Evolutionary conservation across 2,113 vertebrate genomes (phyloP).

Genomic region (Centrocercus urophasianus): DNA sequence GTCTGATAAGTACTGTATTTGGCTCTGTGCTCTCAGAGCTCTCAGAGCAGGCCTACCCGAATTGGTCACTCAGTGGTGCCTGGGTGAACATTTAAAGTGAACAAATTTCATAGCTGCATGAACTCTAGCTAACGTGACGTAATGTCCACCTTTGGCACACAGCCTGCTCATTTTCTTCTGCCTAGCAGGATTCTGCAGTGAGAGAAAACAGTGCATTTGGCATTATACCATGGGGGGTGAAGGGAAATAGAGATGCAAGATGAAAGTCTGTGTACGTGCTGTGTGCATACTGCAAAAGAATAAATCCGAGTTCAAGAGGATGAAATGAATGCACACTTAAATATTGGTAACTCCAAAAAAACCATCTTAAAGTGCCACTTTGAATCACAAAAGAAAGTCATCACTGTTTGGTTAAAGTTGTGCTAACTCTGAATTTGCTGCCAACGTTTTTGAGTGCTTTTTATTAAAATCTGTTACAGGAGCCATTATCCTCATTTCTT

Average conservation of each 20-base stretch:
- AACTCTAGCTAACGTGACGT: not conserved
- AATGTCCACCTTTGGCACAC: not conserved
- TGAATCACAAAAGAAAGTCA: not conserved
- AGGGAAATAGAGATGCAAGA: not conserved
- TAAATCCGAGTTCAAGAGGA: not conserved
- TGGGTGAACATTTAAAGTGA: not conserved
- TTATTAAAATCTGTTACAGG: constrained; percentile 55
- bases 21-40: not conserved
- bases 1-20: not conserved
- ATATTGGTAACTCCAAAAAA: not conserved
- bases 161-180: not conserved
- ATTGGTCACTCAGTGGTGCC: not conserved
- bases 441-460: not conserved
- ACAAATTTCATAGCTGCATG: not conserved
- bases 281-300: not conserved
- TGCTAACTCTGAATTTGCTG: not conserved
- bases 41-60: not conserved
- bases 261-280: not conserved
- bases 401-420: not conserved
- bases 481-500: constrained; percentile 76
- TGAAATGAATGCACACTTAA: not conserved
- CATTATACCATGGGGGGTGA: not conserved
- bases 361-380: not conserved
- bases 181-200: not conserved
- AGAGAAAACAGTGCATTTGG: not conserved